phyloP scores from a whole-genome alignment of 92 coral and sea anemone species.

The Parazoanthus swiftii region DNA sequence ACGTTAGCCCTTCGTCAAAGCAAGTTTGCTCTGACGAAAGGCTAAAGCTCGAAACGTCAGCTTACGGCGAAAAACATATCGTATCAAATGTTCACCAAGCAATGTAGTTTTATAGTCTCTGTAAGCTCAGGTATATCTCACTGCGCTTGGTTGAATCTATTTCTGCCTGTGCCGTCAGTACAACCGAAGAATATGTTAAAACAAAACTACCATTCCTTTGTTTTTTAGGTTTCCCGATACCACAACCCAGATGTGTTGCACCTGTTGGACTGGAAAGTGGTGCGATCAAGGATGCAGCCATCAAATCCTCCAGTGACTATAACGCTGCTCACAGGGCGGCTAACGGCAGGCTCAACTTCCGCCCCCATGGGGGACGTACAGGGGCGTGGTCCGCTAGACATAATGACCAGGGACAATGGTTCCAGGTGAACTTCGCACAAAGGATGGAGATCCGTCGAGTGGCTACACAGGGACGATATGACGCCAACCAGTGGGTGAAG shows the following conservation, averaged over 20 bases:
- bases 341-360: slow-evolving; percentile 5
- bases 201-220: neutral
- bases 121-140: no score
- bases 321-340: neutral
- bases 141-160: no score
- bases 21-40: no score
- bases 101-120: no score
- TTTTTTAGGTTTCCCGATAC: neutral
- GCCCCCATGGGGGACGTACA: neutral
- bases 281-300: neutral
- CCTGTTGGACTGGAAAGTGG: neutral
- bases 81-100: no score
- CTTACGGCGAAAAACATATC: no score
- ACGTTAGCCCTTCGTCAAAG: no score
- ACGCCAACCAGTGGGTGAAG: neutral
- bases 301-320: neutral
- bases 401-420: neutral
- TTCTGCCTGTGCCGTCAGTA: neutral
- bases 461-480: neutral
- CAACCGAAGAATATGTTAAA: neutral
- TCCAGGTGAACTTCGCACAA: neutral
- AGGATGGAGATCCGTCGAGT: neutral
- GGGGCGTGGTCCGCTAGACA: neutral
- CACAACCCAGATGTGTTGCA: neutral
- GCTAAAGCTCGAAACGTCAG: no score